A percentile compares a stretch with the other conserved stretches of the same genome.
Conservation (phyloP, 2,113 vertebrate genomes). For the Vombatus ursinus region DNA sequence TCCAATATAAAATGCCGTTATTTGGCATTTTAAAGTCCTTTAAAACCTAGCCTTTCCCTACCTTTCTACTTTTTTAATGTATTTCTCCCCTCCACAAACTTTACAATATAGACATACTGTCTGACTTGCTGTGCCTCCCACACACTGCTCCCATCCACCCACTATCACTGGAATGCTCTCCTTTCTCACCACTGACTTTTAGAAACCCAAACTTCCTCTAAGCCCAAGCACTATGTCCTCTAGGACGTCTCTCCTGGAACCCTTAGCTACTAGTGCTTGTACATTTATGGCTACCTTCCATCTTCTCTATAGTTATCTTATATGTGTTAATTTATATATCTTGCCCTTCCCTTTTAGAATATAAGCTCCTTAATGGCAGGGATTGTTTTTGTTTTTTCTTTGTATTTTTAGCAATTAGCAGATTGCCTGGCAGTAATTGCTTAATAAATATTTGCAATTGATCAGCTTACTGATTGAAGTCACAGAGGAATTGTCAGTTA, state of each 20-base stretch:
- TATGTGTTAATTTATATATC: neutral
- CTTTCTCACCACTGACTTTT: neutral
- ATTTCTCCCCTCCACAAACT: neutral
- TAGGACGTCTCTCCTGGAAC: neutral
- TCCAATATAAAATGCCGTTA: neutral
- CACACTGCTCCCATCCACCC: neutral
- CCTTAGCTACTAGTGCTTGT: neutral
- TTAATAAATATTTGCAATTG: neutral
- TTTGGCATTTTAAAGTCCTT: neutral
- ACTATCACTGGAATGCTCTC: neutral
- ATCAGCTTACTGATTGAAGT: neutral
- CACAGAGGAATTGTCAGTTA: neutral
- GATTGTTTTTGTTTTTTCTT: neutral
- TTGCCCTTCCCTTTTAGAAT: neutral
- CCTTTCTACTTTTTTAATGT: neutral
- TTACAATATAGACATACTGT: neutral
- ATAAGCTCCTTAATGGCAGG: neutral
- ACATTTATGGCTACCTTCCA: neutral
- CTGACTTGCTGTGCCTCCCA: neutral
- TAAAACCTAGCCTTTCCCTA: neutral
- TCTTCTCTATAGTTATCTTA: neutral
- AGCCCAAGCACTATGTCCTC: neutral
- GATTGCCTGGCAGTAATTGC: neutral
- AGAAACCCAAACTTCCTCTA: neutral
- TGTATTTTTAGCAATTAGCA: neutral